phyloP scores from a whole-genome alignment of 2,797 vertebrate genomes.

The Coendou prehensilis region DNA sequence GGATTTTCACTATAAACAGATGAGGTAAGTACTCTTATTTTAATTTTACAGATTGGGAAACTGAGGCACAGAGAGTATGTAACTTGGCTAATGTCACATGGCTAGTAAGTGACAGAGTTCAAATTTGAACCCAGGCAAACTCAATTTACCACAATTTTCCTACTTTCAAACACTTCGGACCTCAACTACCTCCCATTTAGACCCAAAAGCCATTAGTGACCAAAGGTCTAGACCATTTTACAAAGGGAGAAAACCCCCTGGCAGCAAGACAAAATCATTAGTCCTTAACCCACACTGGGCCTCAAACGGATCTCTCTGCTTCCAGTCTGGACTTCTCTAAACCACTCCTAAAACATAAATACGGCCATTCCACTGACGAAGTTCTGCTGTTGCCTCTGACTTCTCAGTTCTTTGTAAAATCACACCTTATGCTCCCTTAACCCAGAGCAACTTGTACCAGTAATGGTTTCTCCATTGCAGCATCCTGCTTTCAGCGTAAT shows the following conservation, averaged over 20 bases:
- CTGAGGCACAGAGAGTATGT: slow-evolving; percentile 7
- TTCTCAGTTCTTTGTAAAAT: not conserved
- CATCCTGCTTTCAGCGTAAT: not conserved
- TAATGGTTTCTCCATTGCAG: slow-evolving; percentile 14
- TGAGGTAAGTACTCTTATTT: not conserved
- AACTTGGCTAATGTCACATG: slow-evolving; percentile 41
- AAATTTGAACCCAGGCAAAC: not conserved
- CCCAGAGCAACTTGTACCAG: not conserved
- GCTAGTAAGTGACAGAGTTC: slow-evolving; percentile 21
- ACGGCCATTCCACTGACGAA: not conserved
- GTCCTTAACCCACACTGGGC: not conserved
- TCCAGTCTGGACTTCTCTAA: slow-evolving; percentile 56
- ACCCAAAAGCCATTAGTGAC: slow-evolving; percentile 5
- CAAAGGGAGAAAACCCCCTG: slow-evolving; percentile 1
- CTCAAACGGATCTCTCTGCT: slow-evolving; percentile 28
- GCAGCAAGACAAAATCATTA: not conserved
- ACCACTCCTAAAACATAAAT: slow-evolving; percentile 37
- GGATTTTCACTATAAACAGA: not conserved
- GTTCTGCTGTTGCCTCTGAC: slow-evolving; percentile 18
- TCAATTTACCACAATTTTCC: not conserved
- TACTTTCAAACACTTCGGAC: slow-evolving; percentile 26
- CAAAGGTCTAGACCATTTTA: slow-evolving; percentile 44
- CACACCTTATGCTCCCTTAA: not conserved
- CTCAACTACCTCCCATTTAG: slow-evolving; percentile 15
- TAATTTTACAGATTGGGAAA: slow-evolving; percentile 48